phyloP scores from a whole-genome alignment of 2,113 vertebrate species.

The Pedionomus torquatus region DNA sequence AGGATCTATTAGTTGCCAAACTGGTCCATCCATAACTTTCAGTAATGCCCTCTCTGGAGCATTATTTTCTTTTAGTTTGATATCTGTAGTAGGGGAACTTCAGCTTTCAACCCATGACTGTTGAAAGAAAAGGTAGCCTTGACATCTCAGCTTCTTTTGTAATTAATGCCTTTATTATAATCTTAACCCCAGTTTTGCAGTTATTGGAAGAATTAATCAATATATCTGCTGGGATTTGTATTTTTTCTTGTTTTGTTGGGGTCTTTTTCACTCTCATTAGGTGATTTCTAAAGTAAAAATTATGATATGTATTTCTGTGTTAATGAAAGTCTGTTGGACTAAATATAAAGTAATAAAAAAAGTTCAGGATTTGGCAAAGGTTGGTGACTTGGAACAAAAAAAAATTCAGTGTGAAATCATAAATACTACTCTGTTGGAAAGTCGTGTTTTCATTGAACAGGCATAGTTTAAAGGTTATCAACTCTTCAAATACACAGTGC shows the following conservation, averaged over 20 bases:
- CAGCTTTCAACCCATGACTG: not conserved
- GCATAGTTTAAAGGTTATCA: not conserved
- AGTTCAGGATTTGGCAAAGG: not conserved
- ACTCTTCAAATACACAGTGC: rapidly evolving
- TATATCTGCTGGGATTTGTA: not conserved
- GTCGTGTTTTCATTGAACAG: not conserved
- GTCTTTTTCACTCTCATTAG: not conserved
- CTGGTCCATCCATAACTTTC: constrained; percentile 56
- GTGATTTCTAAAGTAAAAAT: not conserved
- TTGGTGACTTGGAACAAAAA: not conserved
- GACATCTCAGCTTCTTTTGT: not conserved
- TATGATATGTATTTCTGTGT: rapidly evolving
- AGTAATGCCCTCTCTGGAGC: constrained; percentile 37
- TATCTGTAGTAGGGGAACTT: not conserved
- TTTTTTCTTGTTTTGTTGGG: not conserved
- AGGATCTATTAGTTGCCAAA: constrained; percentile 62
- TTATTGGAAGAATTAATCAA: not conserved
- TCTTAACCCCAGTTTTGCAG: not conserved
- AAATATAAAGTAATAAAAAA: not conserved
- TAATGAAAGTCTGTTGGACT: not conserved
- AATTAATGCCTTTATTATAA: constrained; percentile 15
- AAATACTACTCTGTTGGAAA: not conserved
- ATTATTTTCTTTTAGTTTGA: not conserved
- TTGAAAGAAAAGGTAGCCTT: constrained; percentile 1
- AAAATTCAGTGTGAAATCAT: not conserved